Evolutionary conservation across 2,888 invertebrate species (phyloP).

Genomic region (Agrochola circellaris): DNA sequence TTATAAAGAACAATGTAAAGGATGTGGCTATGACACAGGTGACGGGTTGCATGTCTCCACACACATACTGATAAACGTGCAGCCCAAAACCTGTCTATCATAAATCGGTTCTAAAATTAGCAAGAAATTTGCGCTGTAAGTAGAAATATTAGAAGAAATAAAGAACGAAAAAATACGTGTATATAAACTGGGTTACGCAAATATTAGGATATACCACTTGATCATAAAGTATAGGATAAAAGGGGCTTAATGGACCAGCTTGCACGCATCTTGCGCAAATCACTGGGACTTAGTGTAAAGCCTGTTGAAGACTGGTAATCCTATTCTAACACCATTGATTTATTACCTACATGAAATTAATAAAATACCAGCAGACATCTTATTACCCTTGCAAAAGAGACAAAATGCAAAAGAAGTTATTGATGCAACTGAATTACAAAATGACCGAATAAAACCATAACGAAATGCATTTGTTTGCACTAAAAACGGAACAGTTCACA

Average conservation of each 20-base stretch:
- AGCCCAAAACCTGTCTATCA: not conserved
- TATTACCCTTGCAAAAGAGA: conserved; percentile 8
- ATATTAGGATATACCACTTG: conserved; percentile 3
- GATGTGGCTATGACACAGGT: not conserved
- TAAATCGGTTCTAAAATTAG: not conserved
- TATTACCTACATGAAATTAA: conserved; percentile 18
- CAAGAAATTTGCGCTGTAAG: not conserved
- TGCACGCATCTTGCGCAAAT: conserved; percentile 37
- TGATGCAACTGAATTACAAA: conserved; percentile 17
- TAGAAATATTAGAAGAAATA: not conserved
- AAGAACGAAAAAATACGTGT: not conserved
- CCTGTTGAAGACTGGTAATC: conserved; percentile 25
- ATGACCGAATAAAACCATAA: not conserved
- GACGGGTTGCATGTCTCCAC: not conserved
- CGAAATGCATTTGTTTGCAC: conserved; percentile 19
- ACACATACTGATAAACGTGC: not conserved
- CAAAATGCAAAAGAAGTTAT: conserved; percentile 17
- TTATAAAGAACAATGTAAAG: not conserved
- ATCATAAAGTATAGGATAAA: conserved; percentile 30
- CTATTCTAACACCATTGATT: conserved; percentile 27
- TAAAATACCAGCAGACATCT: conserved; percentile 1
- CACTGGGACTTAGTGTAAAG: conserved; percentile 34
- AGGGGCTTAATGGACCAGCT: conserved; percentile 30
- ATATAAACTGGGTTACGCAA: conserved; percentile 19
- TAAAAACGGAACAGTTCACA: conserved; percentile 10